These are phyloP conservation scores for Gobio occitaniae DNA, from an alignment of 2,797 vertebrate genomes.

Conservation along the genomic window DNA sequence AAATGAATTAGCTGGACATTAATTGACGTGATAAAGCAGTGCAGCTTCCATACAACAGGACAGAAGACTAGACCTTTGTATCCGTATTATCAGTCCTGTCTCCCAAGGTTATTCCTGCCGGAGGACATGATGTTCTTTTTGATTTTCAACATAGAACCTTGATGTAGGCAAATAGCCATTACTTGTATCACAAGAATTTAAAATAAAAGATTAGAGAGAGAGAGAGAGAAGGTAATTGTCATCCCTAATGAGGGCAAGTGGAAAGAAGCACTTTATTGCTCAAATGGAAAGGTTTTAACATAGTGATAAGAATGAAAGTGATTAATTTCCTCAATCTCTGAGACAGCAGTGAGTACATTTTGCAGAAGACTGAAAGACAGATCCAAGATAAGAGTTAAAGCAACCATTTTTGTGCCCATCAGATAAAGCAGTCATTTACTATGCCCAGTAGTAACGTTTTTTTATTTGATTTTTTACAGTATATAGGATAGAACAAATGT, in stretches of 20 bases:
- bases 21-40: constrained; percentile 59
- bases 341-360: not conserved
- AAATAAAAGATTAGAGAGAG: not conserved
- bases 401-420: not conserved
- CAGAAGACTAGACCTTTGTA: constrained; percentile 39
- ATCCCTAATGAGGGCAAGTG: not conserved
- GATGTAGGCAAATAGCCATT: not conserved
- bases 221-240: not conserved
- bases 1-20: constrained; percentile 62
- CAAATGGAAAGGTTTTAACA: not conserved
- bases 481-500: not conserved
- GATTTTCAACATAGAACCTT: not conserved
- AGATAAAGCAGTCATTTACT: not conserved
- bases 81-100: constrained; percentile 37
- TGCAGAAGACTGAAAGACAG: not conserved
- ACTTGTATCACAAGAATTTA: not conserved
- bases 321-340: not conserved
- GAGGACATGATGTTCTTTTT: not conserved
- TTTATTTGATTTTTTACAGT: not conserved
- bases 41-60: constrained; percentile 43
- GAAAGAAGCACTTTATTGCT: not conserved
- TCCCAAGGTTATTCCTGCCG: constrained; percentile 3
- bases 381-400: constrained; percentile 20
- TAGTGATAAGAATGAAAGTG: not conserved
- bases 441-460: not conserved